Evolutionary conservation across 1,140 invertebrate species (phyloP).

Genomic region (Wiebesia pumilae): DNA sequence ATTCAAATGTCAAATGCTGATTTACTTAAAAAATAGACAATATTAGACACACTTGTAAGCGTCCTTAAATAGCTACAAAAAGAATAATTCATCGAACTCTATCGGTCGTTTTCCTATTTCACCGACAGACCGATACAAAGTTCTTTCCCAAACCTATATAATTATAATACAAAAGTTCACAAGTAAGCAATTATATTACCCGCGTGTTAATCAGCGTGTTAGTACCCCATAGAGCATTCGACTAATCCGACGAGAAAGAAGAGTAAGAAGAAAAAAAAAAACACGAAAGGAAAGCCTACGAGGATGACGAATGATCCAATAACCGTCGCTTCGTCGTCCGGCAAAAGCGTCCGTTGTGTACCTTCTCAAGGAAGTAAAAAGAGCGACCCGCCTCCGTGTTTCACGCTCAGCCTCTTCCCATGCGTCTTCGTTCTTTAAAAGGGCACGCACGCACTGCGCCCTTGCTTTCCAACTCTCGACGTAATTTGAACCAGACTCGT

Average conservation of each 20-base stretch:
- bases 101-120: too few relatives aligned
- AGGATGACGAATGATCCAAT: background rate
- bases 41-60: too few relatives aligned
- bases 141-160: background rate
- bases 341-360: background rate
- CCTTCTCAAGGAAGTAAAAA: background rate
- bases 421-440: background rate
- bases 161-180: background rate
- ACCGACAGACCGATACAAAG: too few relatives aligned
- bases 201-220: background rate
- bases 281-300: background rate
- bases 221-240: background rate
- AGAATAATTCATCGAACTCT: too few relatives aligned
- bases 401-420: background rate
- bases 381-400: background rate
- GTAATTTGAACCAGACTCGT: too few relatives aligned
- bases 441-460: background rate
- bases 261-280: background rate
- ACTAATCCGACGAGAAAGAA: background rate
- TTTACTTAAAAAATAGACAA: too few relatives aligned
- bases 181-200: background rate
- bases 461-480: too few relatives aligned
- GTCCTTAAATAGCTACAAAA: too few relatives aligned
- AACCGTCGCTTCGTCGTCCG: background rate
- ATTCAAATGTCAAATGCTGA: too few relatives aligned